Base-by-base conservation (phyloP, 2,113 vertebrate species). In the Chlamydotis undulata region DNA sequence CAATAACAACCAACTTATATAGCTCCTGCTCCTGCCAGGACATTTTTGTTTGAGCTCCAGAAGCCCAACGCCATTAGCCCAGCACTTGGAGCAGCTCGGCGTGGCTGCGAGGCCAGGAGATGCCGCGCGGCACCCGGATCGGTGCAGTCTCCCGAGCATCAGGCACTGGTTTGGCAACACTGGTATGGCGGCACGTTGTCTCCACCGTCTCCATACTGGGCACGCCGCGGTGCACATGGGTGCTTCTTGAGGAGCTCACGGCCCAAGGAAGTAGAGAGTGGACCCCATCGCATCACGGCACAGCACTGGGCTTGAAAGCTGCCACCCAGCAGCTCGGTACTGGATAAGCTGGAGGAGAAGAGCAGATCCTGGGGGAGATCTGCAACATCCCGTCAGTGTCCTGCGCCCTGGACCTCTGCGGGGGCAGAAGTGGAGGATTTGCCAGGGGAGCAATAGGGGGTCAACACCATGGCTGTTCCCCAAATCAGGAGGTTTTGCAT, bases 41-140 rank as follows among this genome's bases (percentile, higher is more conserved):
- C 83, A 96, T 95, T 95, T 95, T 96, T 97, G 81, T 56, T 86
- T 19, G 77, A 69, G 79, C 64, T 95, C 83, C 94, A 94, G 90
- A 67, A 95, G 77, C 74, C 67, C 94, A 80, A 25, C 1, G 7
- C 71, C 93, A 35, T 89, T 59, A 94, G 57, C 64, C n/a, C 49
- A 41, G 4, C 6, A 57, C 83, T 25, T 0, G 0, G 55, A 85
- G 83, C 16, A 90, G 64, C 68, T 78, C 80, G 55, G 53, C 0
- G 0, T 6, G 73, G 49, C 52, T 43, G 55, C 33, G 65, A 79
- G 45, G 63, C 56, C 73, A 57, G 41, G 31, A 91, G 83, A 21
- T 83, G 75, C 79, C 70, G 71, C 79, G 33, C 47, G 22, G 47
- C 49, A 23, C 49, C 33, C 6, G 1, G 22, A 29, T 77, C 3